phyloP scores from a whole-genome alignment of 1,140 invertebrate species.

The Sinonovacula constricta region DNA sequence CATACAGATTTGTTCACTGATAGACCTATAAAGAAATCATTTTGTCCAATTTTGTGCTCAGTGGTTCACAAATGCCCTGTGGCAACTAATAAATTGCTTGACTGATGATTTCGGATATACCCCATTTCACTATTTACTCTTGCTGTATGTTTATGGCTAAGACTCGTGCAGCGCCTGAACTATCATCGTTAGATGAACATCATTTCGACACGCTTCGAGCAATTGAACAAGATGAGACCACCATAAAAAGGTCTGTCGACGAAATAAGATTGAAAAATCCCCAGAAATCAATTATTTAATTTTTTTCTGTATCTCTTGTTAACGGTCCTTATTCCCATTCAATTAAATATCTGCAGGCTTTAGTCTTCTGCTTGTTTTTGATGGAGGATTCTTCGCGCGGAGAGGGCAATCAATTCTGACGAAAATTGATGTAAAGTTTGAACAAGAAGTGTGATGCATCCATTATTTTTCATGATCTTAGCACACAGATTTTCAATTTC shows the following conservation, averaged over 20 bases:
- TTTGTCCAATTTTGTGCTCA: not conserved
- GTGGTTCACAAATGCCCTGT: not conserved
- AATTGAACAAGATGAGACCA: constrained; percentile 32
- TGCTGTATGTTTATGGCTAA: not conserved
- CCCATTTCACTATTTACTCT: not conserved
- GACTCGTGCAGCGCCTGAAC: not conserved
- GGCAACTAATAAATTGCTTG: not conserved
- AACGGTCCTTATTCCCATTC: constrained; percentile 37
- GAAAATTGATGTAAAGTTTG: not conserved
- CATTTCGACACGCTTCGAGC: constrained; percentile 1
- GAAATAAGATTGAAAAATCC: constrained; percentile 18
- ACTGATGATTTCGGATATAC: not conserved
- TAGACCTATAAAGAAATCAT: not conserved
- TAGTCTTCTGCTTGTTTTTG: constrained; percentile 32
- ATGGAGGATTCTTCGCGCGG: constrained; percentile 35
- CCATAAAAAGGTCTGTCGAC: constrained; percentile 33
- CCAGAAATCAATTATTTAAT: constrained; percentile 45
- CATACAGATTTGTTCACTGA: not conserved
- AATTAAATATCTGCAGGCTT: constrained; percentile 50
- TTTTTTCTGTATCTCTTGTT: constrained; percentile 30
- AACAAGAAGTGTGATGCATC: not conserved
- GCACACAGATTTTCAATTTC: constrained; percentile 33
- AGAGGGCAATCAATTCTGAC: not conserved
- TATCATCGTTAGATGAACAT: not conserved
- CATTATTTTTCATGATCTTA: constrained; percentile 3